Evolutionary conservation across 2,797 vertebrate genomes (phyloP), one percentile per base, ranked within the genome.

Genomic region (Sebastes aleutianus): DNA sequence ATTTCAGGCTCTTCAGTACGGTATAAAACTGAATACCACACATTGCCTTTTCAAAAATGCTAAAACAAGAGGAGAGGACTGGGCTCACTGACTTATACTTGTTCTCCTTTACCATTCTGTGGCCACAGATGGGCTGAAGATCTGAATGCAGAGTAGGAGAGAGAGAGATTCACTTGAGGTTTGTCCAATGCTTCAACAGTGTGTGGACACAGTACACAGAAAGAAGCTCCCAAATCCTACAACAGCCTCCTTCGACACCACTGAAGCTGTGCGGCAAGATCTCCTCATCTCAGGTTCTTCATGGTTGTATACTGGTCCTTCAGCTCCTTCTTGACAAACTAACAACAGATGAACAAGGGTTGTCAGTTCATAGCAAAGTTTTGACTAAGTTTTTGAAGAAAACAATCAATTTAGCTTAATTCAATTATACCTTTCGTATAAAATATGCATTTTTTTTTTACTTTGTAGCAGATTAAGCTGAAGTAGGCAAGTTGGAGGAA

Each of bases 171-270:
- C 29, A 54, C 59, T 43, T 53, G 66, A 72, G 71, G 47, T 72
- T 80, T 87, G 61, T 78, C 74, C 74, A 80, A 47, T 70, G 59
- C 32, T 77, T 82, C 68, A 58, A 56, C 43, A 80, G 18, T 71
- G 63, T 84, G 80, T 87, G 70, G 83, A 86, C 69, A 83, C 62
- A 81, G 77, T 39, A 66, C 79, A 85, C 50, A 87, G 18, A 64
- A 29, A 62, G 63, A 84, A 59, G 69, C 76, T 50, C 59, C 31
- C 32, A 78, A 87, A 86, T 85, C 84, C 78, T 62, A 7, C 59
- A 43, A 63, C 4, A 78, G 59, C 39, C 69, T 65, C 27, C 12
- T 80, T 56, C 4, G 2, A 76, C 70, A 70, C 69, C 24, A 24
- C 58, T 59, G 54, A 80, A 58, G n/a, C 61, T 53, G 20, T 1